Conservation (phyloP, 2,888 invertebrate species). For the Diarsia rubi region DNA sequence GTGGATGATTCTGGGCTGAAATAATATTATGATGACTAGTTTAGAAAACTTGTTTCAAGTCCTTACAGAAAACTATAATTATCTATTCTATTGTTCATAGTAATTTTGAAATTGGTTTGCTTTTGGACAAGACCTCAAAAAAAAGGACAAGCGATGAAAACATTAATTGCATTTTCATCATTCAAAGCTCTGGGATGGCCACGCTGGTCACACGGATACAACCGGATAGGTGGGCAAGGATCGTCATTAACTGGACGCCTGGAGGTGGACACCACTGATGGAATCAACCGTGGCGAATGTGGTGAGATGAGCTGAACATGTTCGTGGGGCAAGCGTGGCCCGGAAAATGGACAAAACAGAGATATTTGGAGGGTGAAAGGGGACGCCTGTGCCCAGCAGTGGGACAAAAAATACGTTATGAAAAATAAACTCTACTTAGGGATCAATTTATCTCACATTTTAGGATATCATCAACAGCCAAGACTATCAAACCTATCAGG, state of each 20-base stretch:
- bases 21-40: not conserved
- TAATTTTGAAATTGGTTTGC: not conserved
- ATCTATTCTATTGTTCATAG: not conserved
- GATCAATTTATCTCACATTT: not conserved
- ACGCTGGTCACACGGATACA: too few relatives aligned
- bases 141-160: not conserved
- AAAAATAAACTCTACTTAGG: not conserved
- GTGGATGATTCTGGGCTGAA: not conserved
- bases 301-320: too few relatives aligned
- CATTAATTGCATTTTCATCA: not conserved
- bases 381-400: too few relatives aligned
- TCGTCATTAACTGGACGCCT: too few relatives aligned
- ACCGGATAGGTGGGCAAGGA: too few relatives aligned
- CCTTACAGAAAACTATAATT: not conserved
- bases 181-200: not conserved
- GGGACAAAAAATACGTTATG: too few relatives aligned
- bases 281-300: too few relatives aligned
- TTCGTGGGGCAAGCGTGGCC: too few relatives aligned
- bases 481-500: slow-evolving; percentile 40
- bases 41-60: not conserved
- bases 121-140: not conserved
- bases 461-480: slow-evolving; percentile 1
- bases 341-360: too few relatives aligned
- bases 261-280: too few relatives aligned
- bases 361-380: too few relatives aligned